phyloP scores from a whole-genome alignment of 2,888 invertebrate genomes.

The Philereme transversata region DNA sequence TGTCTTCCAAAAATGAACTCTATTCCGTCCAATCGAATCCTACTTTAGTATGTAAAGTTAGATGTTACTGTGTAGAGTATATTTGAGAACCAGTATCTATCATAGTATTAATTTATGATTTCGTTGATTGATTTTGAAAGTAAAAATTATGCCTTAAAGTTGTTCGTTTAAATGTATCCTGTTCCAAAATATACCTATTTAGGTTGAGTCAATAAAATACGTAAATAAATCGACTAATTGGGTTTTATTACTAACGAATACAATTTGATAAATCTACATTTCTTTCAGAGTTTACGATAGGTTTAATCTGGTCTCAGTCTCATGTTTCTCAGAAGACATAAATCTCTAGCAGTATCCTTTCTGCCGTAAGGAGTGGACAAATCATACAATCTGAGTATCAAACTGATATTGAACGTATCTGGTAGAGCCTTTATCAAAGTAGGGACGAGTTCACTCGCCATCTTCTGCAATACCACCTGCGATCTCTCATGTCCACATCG shows the following conservation, averaged over 20 bases:
- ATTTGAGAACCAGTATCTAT: conserved; percentile 32
- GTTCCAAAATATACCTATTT: conserved; percentile 9
- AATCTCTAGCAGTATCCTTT: conserved; percentile 93
- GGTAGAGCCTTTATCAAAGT: conserved; percentile 92
- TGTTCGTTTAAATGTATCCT: conserved; percentile 39
- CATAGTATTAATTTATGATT: conserved; percentile 62
- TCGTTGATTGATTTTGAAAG: conserved; percentile 65
- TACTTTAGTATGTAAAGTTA: conserved; percentile 16
- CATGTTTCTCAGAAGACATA: conserved; percentile 94
- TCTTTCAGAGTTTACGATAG: conserved; percentile 6
- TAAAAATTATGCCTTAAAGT: conserved; percentile 53
- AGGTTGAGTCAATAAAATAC: conserved; percentile 21
- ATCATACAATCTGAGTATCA: conserved; percentile 91
- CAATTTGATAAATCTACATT: conserved; percentile 9
- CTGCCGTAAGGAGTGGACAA: conserved; percentile 89
- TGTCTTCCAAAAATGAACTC: conserved; percentile 15
- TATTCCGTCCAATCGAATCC: conserved; percentile 33
- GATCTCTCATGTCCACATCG: conserved; percentile 90
- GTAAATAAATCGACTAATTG: conserved; percentile 11
- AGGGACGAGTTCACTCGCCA: conserved; percentile 90
- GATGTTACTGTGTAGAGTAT: conserved; percentile 24
- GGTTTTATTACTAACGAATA: conserved; percentile 24
- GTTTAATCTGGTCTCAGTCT: conserved; percentile 83
- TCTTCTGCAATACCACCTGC: conserved; percentile 87
- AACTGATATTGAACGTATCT: conserved; percentile 88